Evolutionary conservation across 2,113 vertebrate genomes (phyloP).

Genomic region (Syrrhaptes paradoxus): DNA sequence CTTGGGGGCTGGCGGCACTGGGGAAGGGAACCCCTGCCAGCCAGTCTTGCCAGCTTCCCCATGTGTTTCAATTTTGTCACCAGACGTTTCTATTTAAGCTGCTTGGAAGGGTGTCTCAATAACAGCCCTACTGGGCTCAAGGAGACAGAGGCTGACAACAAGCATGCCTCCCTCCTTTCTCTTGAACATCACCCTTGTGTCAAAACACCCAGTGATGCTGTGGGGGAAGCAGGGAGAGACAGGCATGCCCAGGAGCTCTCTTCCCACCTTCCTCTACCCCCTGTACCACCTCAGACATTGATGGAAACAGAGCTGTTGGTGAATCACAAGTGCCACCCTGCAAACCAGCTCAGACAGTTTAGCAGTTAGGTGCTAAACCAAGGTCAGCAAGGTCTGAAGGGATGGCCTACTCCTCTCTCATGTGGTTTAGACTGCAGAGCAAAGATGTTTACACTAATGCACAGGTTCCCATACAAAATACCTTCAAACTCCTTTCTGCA

Average conservation of each 20-base stretch:
- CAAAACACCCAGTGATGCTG: not conserved
- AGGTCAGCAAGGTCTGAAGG: not conserved
- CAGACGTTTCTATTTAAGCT: conserved; percentile 67
- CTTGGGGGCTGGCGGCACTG: not conserved
- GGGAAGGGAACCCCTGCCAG: not conserved
- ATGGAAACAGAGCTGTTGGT: not conserved
- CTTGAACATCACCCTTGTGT: not conserved
- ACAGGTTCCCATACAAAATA: not conserved
- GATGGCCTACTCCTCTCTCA: not conserved
- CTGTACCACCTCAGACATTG: not conserved
- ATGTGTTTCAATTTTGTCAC: conserved; percentile 76
- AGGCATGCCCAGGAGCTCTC: not conserved
- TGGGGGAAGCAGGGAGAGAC: not conserved
- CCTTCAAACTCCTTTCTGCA: not conserved
- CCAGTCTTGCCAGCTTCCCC: not conserved
- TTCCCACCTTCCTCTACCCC: not conserved
- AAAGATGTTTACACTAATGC: not conserved
- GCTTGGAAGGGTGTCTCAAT: conserved; percentile 66
- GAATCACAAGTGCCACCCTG: not conserved
- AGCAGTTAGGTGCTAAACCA: not conserved
- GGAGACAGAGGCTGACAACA: conserved; percentile 29
- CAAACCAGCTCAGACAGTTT: not conserved
- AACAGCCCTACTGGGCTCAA: conserved; percentile 22
- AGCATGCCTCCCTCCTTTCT: not conserved
- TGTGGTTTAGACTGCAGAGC: not conserved